Evolutionary conservation across 2,113 vertebrate species (phyloP), one percentile per base, ranked within the genome.

Genomic region (Cricetomys ansorgei): DNA sequence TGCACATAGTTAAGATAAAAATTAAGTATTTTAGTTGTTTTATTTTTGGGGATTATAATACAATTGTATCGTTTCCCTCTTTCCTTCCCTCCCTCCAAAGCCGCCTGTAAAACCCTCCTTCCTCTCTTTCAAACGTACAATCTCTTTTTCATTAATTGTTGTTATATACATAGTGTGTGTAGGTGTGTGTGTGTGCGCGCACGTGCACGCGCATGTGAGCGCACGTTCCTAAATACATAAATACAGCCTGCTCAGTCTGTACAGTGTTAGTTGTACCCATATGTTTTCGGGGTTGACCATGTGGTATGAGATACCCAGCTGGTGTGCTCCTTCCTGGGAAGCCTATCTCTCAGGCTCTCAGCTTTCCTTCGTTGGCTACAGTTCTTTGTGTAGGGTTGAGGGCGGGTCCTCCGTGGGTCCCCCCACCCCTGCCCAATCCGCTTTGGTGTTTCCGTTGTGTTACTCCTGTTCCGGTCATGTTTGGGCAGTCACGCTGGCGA

Each of bases 131-230:
- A 80, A 25, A 57, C 13, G 12, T n/a, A 25, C n/a, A 2, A 2
- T 10, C 37, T 79, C 76, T 23, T 37, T n/a, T 4, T 25, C 77
- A 57, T 23, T 80, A 80, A n/a, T 55, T 80, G 31, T 57, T 80
- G 70, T 72, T 50, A 75, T 31, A 75, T 15, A 29, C 43, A 50
- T 50, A 45, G n/a, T 48, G 13, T 75, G 25, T 64, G 2, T 65
- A 29, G 12, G 31, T 45, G 19, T 73, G 10, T 79, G 4, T 59
- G 21, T 81, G 21, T 25, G 1, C 17, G 27, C 11, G 79, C 7
- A 3, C 8, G 53, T 13, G 37, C 13, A 16, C 59, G 23, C 59
- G 7, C 11, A 25, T 13, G 0, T 2, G 2, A 16, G 25, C 29
- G 23, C 43, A 81, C n/a, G n/a, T 15, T 59, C 25, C n/a, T 62